Conservation (phyloP, 2,888 invertebrate species). For the Tachina lurida region DNA sequence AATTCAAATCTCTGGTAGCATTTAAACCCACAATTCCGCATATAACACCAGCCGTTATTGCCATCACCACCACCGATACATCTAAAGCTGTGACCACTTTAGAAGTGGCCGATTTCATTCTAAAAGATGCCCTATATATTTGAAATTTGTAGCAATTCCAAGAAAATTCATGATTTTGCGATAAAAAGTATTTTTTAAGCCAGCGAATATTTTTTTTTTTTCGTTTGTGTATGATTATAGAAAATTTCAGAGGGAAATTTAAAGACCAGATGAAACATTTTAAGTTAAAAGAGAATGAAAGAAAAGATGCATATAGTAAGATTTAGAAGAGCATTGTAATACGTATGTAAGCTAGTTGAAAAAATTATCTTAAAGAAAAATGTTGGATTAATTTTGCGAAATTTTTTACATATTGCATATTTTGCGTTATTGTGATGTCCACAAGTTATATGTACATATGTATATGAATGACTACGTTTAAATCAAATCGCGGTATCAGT, state of each 20-base stretch:
- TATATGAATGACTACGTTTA: too few species aligned
- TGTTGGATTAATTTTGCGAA: background rate
- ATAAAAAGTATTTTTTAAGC: slow-evolving; percentile 44
- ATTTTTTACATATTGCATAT: too few species aligned
- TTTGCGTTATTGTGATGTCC: too few species aligned
- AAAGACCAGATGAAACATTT: slow-evolving; percentile 8
- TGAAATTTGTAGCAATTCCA: slow-evolving; percentile 67
- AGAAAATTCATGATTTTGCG: slow-evolving; percentile 38
- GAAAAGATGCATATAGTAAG: background rate
- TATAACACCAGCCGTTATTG: slow-evolving; percentile 79
- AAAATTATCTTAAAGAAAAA: background rate
- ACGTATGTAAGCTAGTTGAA: slow-evolving; percentile 29
- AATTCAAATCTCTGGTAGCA: slow-evolving; percentile 80
- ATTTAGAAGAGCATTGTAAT: slow-evolving; percentile 8
- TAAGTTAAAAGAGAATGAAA: slow-evolving; percentile 38
- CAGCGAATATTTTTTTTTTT: slow-evolving; percentile 49
- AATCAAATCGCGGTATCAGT: too few species aligned
- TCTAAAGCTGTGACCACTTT: slow-evolving; percentile 82
- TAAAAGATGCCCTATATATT: slow-evolving; percentile 82
- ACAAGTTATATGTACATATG: too few species aligned
- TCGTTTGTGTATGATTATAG: background rate
- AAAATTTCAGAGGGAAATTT: background rate
- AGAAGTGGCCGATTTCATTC: slow-evolving; percentile 83
- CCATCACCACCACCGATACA: slow-evolving; percentile 82
- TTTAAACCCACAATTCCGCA: slow-evolving; percentile 80